Base-by-base conservation (phyloP, 1,140 invertebrate species). In the Drosophila gunungcola region DNA sequence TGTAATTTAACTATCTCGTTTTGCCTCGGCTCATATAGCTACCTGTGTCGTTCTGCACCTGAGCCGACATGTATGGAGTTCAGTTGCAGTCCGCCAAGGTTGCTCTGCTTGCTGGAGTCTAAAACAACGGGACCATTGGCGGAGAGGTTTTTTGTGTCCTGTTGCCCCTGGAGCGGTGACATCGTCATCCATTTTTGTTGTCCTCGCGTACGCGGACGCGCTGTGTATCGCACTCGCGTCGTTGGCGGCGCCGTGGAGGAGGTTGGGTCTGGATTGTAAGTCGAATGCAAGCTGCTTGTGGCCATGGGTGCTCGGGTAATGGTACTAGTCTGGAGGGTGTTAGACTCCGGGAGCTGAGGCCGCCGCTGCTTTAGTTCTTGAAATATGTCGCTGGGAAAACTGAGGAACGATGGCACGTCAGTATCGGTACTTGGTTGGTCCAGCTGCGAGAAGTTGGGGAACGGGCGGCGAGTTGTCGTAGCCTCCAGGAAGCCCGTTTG, bases 331-430 rank as follows among this genome's bases (percentile, higher is more conserved):
- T 27, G 60, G 73, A 92, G 36, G 21, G 91, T 45, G 21, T 16
- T 82, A 12, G 53, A 45, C 1, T 64, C 61, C 41, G 75, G 58
- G 9, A 74, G 48, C 39, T 78, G 61, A 3, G 91, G 81, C 12
- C 89, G 38, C 1, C 88, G 80, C 45, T 80, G 83, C 56, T 91
- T 89, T 10, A 91, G 54, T 27, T 91, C 88, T 60, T 92, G 92
- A 55, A 92, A 92, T 49, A 92, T 85, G 57, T 92, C 92, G 41
- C 78, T 83, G 16, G 92, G 92, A 36, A 92, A 92, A 34, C 72
- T 90, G 10, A 92, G 91, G 29, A 92, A 91, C 2, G 92, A 82
- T 1, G 92, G 92, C 48, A 92, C 90, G 16, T 52, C 68, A 38
- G 57, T 45, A 38, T 64, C 73, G 21, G 70, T 43, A 43, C 43